These are phyloP conservation scores for Neocrepidodera transversa DNA, from an alignment of 2,888 invertebrate species.

Conservation along the genomic window DNA sequence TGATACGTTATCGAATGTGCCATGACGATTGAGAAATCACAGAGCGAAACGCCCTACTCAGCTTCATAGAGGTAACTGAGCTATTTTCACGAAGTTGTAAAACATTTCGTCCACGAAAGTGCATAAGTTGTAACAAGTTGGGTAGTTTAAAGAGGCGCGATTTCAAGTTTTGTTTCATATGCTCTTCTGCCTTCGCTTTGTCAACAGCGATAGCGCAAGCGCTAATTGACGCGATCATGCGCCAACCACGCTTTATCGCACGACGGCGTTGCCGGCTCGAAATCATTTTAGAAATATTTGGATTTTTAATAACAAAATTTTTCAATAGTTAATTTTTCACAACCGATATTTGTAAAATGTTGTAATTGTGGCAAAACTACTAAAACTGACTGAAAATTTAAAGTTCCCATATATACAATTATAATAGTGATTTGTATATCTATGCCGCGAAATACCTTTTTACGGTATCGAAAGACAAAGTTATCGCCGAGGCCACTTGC, in stretches of 20 bases:
- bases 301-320: no score
- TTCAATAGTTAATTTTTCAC: no score
- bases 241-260: slow-evolving; percentile 64
- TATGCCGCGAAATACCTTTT: no score
- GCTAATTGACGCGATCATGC: slow-evolving; percentile 64
- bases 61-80: slow-evolving; percentile 37
- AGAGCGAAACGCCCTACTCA: slow-evolving; percentile 23
- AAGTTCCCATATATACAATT: no score
- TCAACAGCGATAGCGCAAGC: slow-evolving; percentile 48
- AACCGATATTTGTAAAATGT: no score
- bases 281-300: background rate
- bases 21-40: slow-evolving; percentile 17
- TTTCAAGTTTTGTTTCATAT: slow-evolving; percentile 56
- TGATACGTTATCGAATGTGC: slow-evolving; percentile 18
- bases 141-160: slow-evolving; percentile 49
- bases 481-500: no score
- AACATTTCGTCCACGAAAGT: slow-evolving; percentile 45
- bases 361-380: no score
- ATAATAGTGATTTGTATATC: no score
- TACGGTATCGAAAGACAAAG: no score
- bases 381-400: no score
- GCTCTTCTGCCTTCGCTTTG: slow-evolving; percentile 55
- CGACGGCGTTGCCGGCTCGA: slow-evolving; percentile 6
- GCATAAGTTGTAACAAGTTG: slow-evolving; percentile 41
- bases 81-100: slow-evolving; percentile 35